These are phyloP conservation scores for Phalangium opilio DNA, from an alignment of 2,888 invertebrate genomes.

Conservation along the genomic window DNA sequence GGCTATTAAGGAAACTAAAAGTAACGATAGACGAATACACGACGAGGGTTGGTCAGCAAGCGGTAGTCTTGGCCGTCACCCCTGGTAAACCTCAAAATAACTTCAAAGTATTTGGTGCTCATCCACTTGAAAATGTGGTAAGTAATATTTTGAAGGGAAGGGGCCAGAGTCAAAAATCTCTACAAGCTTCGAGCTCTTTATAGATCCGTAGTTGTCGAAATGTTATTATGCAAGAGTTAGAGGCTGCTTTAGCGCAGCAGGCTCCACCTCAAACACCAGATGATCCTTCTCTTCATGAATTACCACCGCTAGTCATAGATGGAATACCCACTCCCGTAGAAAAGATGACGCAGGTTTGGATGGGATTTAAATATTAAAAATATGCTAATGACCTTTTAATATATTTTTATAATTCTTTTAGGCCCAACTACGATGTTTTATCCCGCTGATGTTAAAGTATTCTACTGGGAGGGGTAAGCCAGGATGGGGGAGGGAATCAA, in stretches of 20 bases:
- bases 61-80: slow-evolving; percentile 85
- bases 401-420: slow-evolving; percentile 16
- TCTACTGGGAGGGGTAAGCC: slow-evolving; percentile 92
- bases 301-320: slow-evolving; percentile 90
- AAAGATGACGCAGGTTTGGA: slow-evolving; percentile 89
- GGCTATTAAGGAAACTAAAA: slow-evolving; percentile 46
- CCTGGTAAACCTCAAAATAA: slow-evolving; percentile 91
- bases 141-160: slow-evolving; percentile 21
- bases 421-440: slow-evolving; percentile 88
- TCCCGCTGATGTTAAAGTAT: slow-evolving; percentile 94
- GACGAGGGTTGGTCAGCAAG: slow-evolving; percentile 91
- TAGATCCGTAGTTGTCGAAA: slow-evolving; percentile 64
- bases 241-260: slow-evolving; percentile 81
- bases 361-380: slow-evolving; percentile 3
- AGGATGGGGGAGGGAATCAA: slow-evolving; percentile 92
- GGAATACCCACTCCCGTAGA: slow-evolving; percentile 96
- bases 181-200: not conserved
- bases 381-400: slow-evolving; percentile 1
- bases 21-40: slow-evolving; percentile 89
- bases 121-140: slow-evolving; percentile 86
- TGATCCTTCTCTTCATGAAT: slow-evolving; percentile 82
- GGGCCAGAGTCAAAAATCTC: not conserved
- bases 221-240: slow-evolving; percentile 88
- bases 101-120: slow-evolving; percentile 88
- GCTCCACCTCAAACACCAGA: slow-evolving; percentile 71